Conservation (phyloP, 2,113 vertebrate genomes). For the Nothoprocta pentlandii region DNA sequence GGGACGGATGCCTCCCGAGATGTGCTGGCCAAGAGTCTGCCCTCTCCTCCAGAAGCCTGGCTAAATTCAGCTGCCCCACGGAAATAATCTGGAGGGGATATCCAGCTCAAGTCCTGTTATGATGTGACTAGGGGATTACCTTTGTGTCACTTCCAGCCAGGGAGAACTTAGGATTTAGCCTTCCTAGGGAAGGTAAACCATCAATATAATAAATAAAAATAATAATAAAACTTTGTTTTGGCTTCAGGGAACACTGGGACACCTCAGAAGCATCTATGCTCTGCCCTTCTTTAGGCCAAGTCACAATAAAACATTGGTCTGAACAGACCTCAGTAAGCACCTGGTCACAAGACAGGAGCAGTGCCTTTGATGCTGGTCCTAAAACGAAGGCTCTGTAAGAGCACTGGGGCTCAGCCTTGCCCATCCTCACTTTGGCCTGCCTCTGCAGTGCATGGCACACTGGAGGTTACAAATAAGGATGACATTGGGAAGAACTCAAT, state of each 20-base stretch:
- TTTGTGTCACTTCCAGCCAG: not conserved
- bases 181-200: not conserved
- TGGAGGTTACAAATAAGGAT: fast-evolving
- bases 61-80: not conserved
- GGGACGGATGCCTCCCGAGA: not conserved
- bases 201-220: fast-evolving
- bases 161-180: not conserved
- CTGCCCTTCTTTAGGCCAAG: not conserved
- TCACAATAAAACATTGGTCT: not conserved
- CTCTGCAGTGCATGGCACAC: fast-evolving
- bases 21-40: fast-evolving
- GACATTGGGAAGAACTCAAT: not conserved
- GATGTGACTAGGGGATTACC: not conserved
- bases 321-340: not conserved
- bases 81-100: fast-evolving
- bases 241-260: not conserved
- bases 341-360: not conserved
- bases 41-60: fast-evolving
- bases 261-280: not conserved
- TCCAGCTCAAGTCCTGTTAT: not conserved
- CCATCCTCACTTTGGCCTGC: not conserved
- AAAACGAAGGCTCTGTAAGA: not conserved
- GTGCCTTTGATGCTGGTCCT: not conserved
- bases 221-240: not conserved
- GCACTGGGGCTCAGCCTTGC: not conserved